Evolutionary conservation across 2,797 vertebrate genomes (phyloP), one percentile per base, ranked within the genome.

Genomic region (Phoxinus dragarum): DNA sequence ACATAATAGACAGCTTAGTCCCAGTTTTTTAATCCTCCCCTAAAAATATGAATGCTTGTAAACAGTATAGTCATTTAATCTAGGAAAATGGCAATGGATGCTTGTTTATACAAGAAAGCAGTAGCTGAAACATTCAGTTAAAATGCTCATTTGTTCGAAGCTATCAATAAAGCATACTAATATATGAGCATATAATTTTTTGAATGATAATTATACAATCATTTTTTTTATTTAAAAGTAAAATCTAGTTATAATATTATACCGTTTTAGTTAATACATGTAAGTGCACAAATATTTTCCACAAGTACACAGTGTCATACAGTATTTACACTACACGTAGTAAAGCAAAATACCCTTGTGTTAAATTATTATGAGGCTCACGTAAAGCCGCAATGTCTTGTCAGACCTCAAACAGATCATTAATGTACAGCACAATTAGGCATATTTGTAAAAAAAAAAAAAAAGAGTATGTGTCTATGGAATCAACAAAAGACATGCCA

Each of bases 391-490:
- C 52, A 36, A 1, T 31, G 38, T 76, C 17, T 76, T 14, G n/a
- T 34, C 42, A 38, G 44, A 67, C 23, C 27, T 61, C 34, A 56
- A 47, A 59, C 67, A 47, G 14, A 73, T 82, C 54, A 42, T n/a
- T 73, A 56, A 82, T 40, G 81, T 34, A 80, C 79, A 81, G 16
- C 42, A 80, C 68, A 44, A 6, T 49, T 59, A 78, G 54, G 12
- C 16, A 38, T 71, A 21, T 74, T 49, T 82, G 40, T 12, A 6
- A 40, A 47, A 47, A 36, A 19, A 54, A 34, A 17, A 3, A 27
- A n/a, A 2, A 21, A 6, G 3, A 71, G 0, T 49, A 16, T n/a
- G 56, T 34, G 10, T 21, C 36, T 34, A 1, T 23, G 31, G 10
- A 38, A 42, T 76, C 6, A 27, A 76, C 31, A 40, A 56, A 84